Conservation (phyloP, 1,140 invertebrate species). For the Condylostylus longicornis region DNA sequence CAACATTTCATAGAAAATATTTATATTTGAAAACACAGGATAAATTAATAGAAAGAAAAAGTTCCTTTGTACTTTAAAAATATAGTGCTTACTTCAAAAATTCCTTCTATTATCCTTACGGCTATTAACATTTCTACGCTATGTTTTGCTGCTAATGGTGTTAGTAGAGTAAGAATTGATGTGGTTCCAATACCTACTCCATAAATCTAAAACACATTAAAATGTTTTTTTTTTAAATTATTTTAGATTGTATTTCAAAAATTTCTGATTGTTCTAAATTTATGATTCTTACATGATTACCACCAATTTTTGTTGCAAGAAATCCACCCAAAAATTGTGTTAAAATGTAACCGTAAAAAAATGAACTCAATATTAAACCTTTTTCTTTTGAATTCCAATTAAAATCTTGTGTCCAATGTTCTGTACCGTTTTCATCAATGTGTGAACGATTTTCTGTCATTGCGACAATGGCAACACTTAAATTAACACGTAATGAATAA, state of each 20-base stretch:
- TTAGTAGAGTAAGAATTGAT: constrained; percentile 66
- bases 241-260: constrained; percentile 37
- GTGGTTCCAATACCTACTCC: constrained; percentile 66
- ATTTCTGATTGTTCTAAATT: constrained; percentile 11
- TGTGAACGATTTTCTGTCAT: constrained; percentile 56
- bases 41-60: background rate
- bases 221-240: constrained; percentile 39
- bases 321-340: constrained; percentile 61
- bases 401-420: constrained; percentile 49
- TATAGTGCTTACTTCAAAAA: constrained; percentile 57
- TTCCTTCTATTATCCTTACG: constrained; percentile 67
- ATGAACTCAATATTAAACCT: constrained; percentile 70
- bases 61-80: background rate
- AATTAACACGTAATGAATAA: constrained; percentile 72
- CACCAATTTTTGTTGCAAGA: constrained; percentile 54
- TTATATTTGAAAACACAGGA: background rate
- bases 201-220: constrained; percentile 39
- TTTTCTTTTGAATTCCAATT: constrained; percentile 63
- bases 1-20: background rate
- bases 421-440: constrained; percentile 39
- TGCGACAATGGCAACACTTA: constrained; percentile 78
- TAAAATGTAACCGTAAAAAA: constrained; percentile 69
- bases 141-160: constrained; percentile 56
- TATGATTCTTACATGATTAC: constrained; percentile 43
- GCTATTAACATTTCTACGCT: constrained; percentile 55